phyloP scores from a whole-genome alignment of 2,797 vertebrate genomes.

The Cynopterus sphinx region DNA sequence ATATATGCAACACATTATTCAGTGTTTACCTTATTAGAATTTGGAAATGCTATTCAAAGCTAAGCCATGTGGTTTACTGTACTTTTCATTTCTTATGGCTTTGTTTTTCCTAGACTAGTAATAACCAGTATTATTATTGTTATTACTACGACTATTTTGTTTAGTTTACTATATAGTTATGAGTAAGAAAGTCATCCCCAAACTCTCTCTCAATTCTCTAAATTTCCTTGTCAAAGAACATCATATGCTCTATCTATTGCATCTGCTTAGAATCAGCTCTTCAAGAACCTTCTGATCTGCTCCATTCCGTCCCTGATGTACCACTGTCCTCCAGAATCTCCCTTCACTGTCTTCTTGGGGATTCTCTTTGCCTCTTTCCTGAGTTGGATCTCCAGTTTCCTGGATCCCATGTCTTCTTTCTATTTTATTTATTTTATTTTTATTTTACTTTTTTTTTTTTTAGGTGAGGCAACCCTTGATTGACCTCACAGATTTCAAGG shows the following conservation, averaged over 20 bases:
- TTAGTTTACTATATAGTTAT: not conserved
- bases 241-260: not conserved
- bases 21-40: conserved; percentile 4
- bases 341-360: not conserved
- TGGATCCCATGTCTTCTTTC: not conserved
- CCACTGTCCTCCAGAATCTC: not conserved
- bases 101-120: not conserved
- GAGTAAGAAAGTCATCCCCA: conserved; percentile 8
- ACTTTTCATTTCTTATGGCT: not conserved
- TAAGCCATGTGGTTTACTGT: not conserved
- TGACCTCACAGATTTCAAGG: no score
- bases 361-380: not conserved
- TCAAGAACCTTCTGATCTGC: not conserved
- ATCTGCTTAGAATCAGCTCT: not conserved
- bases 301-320: not conserved
- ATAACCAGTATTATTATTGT: not conserved
- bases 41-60: conserved; percentile 1
- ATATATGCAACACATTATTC: not conserved
- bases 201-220: not conserved
- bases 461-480: no score
- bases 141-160: not conserved
- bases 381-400: not conserved
- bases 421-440: no score
- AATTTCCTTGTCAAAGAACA: not conserved
- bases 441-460: no score